phyloP scores from a whole-genome alignment of 2,797 vertebrate species.

The Cyprinodon diabolis region DNA sequence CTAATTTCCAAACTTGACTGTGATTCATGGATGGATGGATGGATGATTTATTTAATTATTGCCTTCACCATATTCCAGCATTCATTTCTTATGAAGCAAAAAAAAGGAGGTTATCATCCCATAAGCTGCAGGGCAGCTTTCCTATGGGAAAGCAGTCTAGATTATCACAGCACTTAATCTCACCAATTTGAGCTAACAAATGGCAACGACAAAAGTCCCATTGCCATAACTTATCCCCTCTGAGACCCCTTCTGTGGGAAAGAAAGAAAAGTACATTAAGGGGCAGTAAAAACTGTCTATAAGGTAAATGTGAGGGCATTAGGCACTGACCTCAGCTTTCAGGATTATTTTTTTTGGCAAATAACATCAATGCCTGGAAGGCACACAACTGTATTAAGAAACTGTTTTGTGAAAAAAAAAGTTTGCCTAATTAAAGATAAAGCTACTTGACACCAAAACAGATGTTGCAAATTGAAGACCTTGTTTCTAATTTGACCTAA shows the following conservation, averaged over 20 bases:
- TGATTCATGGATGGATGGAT: not conserved
- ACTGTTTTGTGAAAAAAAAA: constrained; percentile 76
- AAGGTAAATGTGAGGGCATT: constrained; percentile 31
- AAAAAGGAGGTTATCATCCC: constrained; percentile 11
- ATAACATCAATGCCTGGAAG: constrained; percentile 60
- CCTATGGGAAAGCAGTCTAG: constrained; percentile 38
- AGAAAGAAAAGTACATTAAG: constrained; percentile 50
- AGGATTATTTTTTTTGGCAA: constrained; percentile 65
- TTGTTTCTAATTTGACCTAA: constrained; percentile 76
- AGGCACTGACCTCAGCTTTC: constrained; percentile 32
- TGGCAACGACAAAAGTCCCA: constrained; percentile 33
- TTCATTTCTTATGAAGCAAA: constrained; percentile 40
- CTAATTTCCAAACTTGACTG: not conserved
- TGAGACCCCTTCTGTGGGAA: constrained; percentile 35
- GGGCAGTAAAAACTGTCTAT: constrained; percentile 41
- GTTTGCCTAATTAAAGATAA: constrained; percentile 69
- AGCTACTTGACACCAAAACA: constrained; percentile 78
- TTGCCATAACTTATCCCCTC: constrained; percentile 13
- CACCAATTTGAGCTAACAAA: constrained; percentile 44
- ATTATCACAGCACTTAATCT: constrained; percentile 51
- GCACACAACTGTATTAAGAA: constrained; percentile 59
- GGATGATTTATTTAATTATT: constrained; percentile 40
- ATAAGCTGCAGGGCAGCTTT: constrained; percentile 25
- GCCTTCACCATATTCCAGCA: constrained; percentile 33
- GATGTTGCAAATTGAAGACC: constrained; percentile 80